Conservation (phyloP, 2,888 invertebrate species). For the Pyrrhia umbra region DNA sequence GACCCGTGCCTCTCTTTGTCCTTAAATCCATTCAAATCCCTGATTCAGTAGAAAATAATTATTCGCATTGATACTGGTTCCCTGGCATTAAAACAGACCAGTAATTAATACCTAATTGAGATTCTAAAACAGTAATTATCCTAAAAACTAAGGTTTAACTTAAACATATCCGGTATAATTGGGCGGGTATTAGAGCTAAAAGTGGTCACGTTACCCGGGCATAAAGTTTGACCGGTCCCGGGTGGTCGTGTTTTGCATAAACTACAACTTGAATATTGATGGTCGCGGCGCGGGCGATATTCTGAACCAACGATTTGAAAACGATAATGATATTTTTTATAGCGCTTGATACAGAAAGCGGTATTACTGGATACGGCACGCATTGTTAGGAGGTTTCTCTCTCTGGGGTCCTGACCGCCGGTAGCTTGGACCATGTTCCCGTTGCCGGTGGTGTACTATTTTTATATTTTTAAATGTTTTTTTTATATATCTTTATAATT, state of each 20-base stretch:
- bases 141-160: conserved; percentile 14
- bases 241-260: conserved; percentile 66
- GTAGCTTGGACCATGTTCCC: too few species aligned
- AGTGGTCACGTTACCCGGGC: conserved; percentile 48
- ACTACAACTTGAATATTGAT: conserved; percentile 68
- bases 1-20: too few species aligned
- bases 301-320: conserved; percentile 34
- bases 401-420: too few species aligned
- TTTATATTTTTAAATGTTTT: too few species aligned
- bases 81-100: neutral
- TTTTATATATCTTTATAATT: too few species aligned
- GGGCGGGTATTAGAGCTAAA: conserved; percentile 34
- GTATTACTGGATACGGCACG: too few species aligned
- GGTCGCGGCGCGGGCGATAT: conserved; percentile 28
- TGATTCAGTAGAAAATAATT: neutral
- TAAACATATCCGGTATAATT: conserved; percentile 33
- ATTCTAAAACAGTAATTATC: conserved; percentile 3
- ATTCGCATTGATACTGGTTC: neutral
- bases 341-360: too few species aligned
- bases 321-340: too few species aligned
- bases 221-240: conserved; percentile 51
- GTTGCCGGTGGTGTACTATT: too few species aligned
- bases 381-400: too few species aligned
- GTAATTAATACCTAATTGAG: conserved; percentile 7
- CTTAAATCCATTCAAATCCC: too few species aligned